Evolutionary conservation across 2,113 vertebrate species (phyloP), one percentile per base, ranked within the genome.

Genomic region (Heterochromis multidens): DNA sequence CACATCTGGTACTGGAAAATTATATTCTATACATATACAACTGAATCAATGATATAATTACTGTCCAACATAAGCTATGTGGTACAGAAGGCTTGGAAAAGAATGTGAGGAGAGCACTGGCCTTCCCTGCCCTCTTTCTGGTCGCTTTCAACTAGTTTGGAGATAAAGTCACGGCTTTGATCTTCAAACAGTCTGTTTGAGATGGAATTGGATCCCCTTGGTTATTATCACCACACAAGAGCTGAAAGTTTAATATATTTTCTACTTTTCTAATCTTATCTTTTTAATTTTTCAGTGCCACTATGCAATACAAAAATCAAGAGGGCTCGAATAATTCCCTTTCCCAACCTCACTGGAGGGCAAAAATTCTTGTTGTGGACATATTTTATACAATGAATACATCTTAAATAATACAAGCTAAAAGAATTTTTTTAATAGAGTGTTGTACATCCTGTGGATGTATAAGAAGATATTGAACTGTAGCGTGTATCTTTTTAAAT

Each of bases 131-230:
- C 82, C 62, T 86, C 77, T 78, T 89, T 88, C 82, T 65, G 81
- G 76, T 88, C 33, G 19, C 82, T 81, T 92, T 92, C 80, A 79
- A 87, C 76, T 52, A 79, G 87, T 87, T 83, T 82, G 83, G 33
- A 90, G 86, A 90, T 87, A 88, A 87, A 87, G 78, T 83, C 86
- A 27, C 74, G 62, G 79, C 86, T 94, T 93, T 91, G 90, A 94
- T 93, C 92, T 94, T 89, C 82, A 89, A 84, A 89, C 91, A 80
- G 81, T 84, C 84, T 87, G 85, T 78, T 80, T 46, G 76, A 92
- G 85, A 92, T 88, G 88, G 82, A 91, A 90, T 85, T 76, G 81
- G 83, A 91, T 91, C 87, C 74, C 86, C 83, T 16, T 21, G 63
- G 87, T 91, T 87, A 92, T 87, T 81, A 79, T 84, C 82, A 35